A percentile compares a stretch with the other conserved stretches of the same genome.
These are phyloP conservation scores for Ceyx margarethae DNA, from an alignment of 2,113 vertebrate species.

Conservation along the genomic window DNA sequence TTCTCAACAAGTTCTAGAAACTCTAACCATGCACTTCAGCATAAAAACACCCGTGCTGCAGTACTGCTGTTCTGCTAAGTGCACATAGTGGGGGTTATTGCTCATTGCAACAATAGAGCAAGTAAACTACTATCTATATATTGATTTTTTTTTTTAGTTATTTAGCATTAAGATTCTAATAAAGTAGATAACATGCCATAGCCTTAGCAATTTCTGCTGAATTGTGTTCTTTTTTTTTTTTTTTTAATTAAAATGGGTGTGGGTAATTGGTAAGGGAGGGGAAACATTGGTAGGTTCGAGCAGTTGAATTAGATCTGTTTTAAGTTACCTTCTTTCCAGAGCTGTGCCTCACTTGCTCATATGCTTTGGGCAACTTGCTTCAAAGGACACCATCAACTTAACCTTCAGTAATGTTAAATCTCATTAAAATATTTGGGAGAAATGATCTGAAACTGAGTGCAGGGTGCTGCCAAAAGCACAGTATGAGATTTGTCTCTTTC, in stretches of 20 bases:
- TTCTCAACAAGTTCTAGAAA: conserved; percentile 61
- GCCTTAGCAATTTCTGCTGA: neutral
- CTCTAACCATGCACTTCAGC: conserved; percentile 51
- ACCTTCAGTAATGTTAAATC: neutral
- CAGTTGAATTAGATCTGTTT: neutral
- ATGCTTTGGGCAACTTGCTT: conserved; percentile 11
- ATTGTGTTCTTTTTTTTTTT: neutral
- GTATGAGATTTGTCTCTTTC: neutral
- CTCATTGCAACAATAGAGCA: neutral
- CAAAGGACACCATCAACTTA: conserved; percentile 64
- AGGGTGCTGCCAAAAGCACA: neutral
- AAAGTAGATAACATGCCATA: neutral
- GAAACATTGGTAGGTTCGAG: neutral
- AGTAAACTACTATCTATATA: neutral
- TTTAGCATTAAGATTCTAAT: conserved; percentile 16
- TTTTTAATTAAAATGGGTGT: neutral
- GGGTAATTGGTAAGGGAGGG: conserved; percentile 32
- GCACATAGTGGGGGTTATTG: neutral
- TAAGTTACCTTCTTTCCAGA: neutral
- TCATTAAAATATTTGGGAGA: neutral
- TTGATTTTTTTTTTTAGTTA: neutral
- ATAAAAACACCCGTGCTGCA: conserved; percentile 14
- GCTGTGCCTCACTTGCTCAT: conserved; percentile 10
- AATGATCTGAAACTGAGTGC: neutral
- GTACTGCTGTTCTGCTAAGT: conserved; percentile 49